Evolutionary conservation across 2,797 vertebrate species (phyloP).

Genomic region (Lerista edwardsae): DNA sequence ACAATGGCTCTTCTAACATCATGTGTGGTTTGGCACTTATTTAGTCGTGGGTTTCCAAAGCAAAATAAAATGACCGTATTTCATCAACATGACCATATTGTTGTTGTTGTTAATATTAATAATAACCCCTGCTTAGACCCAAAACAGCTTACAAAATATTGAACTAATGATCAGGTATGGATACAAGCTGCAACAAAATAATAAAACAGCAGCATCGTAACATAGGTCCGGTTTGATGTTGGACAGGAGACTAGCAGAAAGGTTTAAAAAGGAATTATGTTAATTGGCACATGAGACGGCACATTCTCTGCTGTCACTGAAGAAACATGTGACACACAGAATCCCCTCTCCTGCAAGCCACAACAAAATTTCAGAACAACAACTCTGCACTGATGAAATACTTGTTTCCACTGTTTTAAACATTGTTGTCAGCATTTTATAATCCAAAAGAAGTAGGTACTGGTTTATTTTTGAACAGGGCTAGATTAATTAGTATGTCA

Average conservation of each 20-base stretch:
- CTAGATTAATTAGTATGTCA: background rate
- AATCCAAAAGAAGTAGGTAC: background rate
- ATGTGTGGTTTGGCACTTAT: background rate
- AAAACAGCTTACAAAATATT: too few relatives aligned
- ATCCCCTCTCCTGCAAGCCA: too few relatives aligned
- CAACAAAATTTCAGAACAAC: background rate
- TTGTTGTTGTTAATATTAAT: too few relatives aligned
- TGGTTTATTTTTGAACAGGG: background rate
- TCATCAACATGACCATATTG: background rate
- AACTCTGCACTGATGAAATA: too few relatives aligned
- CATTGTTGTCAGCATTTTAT: background rate
- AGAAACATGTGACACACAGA: background rate
- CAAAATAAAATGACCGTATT: background rate
- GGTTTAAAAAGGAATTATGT: background rate
- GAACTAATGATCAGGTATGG: too few relatives aligned
- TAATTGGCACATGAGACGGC: too few relatives aligned
- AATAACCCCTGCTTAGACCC: too few relatives aligned
- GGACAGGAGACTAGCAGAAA: background rate
- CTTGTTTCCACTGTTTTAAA: background rate
- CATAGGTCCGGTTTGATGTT: background rate
- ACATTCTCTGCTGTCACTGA: background rate
- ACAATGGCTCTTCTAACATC: too few relatives aligned
- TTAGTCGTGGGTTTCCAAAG: background rate
- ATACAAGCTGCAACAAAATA: too few relatives aligned
- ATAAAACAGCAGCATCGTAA: too few relatives aligned